Conservation (phyloP, 2,888 invertebrate species). For the Acronicta psi region DNA sequence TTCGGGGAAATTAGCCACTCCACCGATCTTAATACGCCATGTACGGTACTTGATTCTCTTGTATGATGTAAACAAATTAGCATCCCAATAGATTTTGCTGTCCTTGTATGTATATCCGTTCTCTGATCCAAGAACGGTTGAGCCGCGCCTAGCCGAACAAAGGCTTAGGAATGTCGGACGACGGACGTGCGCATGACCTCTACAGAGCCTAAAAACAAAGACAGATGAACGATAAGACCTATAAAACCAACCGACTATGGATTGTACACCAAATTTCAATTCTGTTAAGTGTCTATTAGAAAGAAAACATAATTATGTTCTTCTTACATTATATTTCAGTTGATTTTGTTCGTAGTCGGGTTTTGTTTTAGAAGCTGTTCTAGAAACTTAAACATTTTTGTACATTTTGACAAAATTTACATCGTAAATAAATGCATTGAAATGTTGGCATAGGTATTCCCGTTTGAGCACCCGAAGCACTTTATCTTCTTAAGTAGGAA, state of each 20-base stretch:
- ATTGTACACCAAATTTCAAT: no score
- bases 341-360: no score
- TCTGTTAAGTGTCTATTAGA: no score
- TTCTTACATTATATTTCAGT: no score
- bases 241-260: background rate
- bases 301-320: no score
- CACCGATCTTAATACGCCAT: background rate
- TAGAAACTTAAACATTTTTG: no score
- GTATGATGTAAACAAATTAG: slow-evolving; percentile 25
- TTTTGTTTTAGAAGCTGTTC: no score
- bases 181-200: slow-evolving; percentile 24
- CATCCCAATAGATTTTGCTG: slow-evolving; percentile 29
- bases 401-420: slow-evolving; percentile 6
- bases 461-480: no score
- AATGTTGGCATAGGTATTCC: no score
- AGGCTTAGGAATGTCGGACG: slow-evolving; percentile 35
- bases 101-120: slow-evolving; percentile 7
- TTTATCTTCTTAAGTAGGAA: no score
- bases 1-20: background rate
- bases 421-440: slow-evolving; percentile 4
- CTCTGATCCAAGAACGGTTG: slow-evolving; percentile 14
- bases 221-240: slow-evolving; percentile 42
- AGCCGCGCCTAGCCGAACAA: slow-evolving; percentile 45
- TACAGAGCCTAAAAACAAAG: slow-evolving; percentile 45
- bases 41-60: background rate